Base-by-base conservation (phyloP, 2,113 vertebrate species). In the Lepisosteus oculatus region DNA sequence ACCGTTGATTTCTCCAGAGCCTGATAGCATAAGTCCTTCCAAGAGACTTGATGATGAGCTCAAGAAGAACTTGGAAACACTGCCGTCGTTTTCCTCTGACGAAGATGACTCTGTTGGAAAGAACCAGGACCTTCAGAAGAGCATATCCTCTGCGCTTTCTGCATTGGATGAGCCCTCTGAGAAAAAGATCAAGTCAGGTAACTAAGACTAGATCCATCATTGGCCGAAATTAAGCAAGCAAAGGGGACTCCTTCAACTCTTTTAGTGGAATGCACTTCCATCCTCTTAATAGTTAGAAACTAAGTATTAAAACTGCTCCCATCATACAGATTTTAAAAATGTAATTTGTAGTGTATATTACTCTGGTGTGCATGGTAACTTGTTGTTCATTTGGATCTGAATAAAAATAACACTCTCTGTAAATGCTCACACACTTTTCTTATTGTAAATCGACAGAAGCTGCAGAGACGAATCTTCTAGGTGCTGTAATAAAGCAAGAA, bases 31-130 rank as follows among this genome's bases (percentile, higher is more conserved):
- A 43, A 93, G 83, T 78, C 82, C 89, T 65, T 91, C 90, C 79
- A 97, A 95, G 90, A 94, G 93, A 81, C 84, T 75, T 4, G 92
- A 95, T 51, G 94, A 93, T 43, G 95, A 97, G 61, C 84, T 95
- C 66, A 97, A 97, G 74, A 95, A 91, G 76, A 99, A 95, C 77
- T 79, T 96, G 72, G 95, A 99, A 85, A 87, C 95, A 0, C 85
- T 96, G 79, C 95, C 97, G 61, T 94, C 96, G 0, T 97, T 99
- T 90, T 97, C 96, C 77, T 99, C 96, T 3, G 97, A 99, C 76
- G 97, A 99, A 73, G 96, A 99, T 62, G 97, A 99, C 82, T 93
- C 93, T 72, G 93, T 93, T 54, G 92, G 91, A 11, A 94, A 90
- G 80, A 95, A 95, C 85, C 93, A 94, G 2, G 96, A 96, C 72